Conservation (phyloP, 2,888 invertebrate genomes). For the Nephrotoma flavescens region DNA sequence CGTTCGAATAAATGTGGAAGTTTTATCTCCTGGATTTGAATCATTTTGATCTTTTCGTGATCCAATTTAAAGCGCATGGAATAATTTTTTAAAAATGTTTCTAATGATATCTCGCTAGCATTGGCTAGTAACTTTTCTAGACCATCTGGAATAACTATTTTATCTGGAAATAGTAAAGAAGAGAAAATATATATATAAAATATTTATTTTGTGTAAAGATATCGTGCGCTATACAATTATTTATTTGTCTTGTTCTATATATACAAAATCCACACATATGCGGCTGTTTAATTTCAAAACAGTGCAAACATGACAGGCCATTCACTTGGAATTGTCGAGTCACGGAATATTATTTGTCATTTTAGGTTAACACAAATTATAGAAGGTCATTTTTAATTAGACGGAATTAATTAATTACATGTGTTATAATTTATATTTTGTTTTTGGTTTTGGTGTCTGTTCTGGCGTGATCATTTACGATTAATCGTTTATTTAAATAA, state of each 20-base stretch:
- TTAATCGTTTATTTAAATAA: too few species aligned
- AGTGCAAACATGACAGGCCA: not conserved
- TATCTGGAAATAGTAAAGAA: constrained; percentile 20
- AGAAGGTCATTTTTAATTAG: not conserved
- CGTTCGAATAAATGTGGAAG: not conserved
- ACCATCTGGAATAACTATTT: constrained; percentile 32
- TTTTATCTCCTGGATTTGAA: not conserved
- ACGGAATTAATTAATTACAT: not conserved
- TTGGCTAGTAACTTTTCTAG: constrained; percentile 30
- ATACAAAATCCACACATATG: not conserved
- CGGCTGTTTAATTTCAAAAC: not conserved
- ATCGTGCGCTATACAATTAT: not conserved
- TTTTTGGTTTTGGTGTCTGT: too few species aligned
- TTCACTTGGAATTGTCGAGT: not conserved
- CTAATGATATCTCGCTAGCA: constrained; percentile 28
- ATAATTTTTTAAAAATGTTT: constrained; percentile 29
- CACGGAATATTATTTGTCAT: not conserved
- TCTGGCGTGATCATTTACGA: too few species aligned
- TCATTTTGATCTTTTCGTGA: not conserved
- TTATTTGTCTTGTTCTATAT: not conserved
- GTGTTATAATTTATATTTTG: not conserved
- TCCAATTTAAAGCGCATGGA: not conserved
- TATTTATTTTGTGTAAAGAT: not conserved
- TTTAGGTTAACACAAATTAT: not conserved
- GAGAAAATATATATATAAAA: not conserved